Evolutionary conservation across 2,113 vertebrate genomes (phyloP).

Genomic region (Festucalex cinctus): DNA sequence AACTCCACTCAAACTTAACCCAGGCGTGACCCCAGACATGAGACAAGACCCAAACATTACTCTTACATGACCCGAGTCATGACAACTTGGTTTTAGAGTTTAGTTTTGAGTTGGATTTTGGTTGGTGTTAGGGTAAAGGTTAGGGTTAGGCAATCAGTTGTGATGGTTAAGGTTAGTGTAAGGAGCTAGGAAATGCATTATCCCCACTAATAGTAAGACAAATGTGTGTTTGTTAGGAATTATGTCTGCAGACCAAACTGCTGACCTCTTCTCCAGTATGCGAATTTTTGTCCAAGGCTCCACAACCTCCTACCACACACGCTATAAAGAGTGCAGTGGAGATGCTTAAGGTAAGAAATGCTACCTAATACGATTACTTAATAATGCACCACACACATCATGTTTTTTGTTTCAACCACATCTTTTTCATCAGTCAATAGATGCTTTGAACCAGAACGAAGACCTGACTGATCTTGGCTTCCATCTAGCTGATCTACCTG

Average conservation of each 20-base stretch:
- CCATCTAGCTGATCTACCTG: conserved; percentile 87
- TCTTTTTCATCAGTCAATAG: conserved; percentile 75
- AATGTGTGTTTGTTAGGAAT: conserved; percentile 50
- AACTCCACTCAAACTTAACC: too few species aligned
- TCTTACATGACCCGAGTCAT: too few species aligned
- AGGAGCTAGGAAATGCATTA: too few species aligned
- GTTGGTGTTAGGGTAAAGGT: too few species aligned
- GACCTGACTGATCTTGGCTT: conserved; percentile 91
- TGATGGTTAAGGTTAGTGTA: too few species aligned
- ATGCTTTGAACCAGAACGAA: conserved; percentile 91
- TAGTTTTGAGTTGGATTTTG: too few species aligned
- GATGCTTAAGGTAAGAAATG: conserved; percentile 85
- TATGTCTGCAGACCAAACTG: conserved; percentile 92
- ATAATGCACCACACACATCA: not conserved
- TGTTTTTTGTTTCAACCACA: not conserved
- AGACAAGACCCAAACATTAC: too few species aligned
- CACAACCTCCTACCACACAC: conserved; percentile 85
- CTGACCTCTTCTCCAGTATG: conserved; percentile 83
- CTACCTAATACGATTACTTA: not conserved
- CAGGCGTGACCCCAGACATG: too few species aligned
- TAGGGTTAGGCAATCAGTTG: too few species aligned
- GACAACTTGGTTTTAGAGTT: too few species aligned
- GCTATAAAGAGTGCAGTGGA: conserved; percentile 86
- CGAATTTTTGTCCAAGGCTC: conserved; percentile 91
- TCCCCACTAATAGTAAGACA: too few species aligned